Conservation (phyloP, 2,888 invertebrate species). For the Cheilosia impressa region DNA sequence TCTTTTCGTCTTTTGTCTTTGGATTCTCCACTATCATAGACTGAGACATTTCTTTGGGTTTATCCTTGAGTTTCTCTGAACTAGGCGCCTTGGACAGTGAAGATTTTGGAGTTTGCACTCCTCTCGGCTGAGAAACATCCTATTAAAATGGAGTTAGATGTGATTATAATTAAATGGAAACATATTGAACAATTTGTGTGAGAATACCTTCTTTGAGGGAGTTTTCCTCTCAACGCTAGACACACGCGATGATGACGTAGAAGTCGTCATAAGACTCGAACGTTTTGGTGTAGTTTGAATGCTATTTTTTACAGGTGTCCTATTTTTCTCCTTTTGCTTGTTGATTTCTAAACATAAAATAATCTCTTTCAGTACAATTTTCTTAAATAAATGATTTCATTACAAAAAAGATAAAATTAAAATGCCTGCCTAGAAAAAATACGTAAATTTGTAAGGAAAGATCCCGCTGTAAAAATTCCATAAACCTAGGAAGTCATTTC, state of each 20-base stretch:
- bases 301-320: conserved; percentile 84
- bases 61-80: conserved; percentile 77
- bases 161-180: conserved; percentile 51
- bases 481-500: too few relatives aligned
- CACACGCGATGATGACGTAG: conserved; percentile 81
- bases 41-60: conserved; percentile 76
- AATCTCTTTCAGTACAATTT: neutral
- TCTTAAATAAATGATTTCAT: neutral
- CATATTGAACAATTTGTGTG: neutral
- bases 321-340: conserved; percentile 83
- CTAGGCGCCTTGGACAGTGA: conserved; percentile 77
- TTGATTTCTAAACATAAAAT: conserved; percentile 78
- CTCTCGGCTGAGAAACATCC: conserved; percentile 78
- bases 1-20: conserved; percentile 83
- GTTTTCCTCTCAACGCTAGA: conserved; percentile 82
- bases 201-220: conserved; percentile 80
- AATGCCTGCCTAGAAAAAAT: neutral
- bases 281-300: conserved; percentile 84
- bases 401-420: neutral
- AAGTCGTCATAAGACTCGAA: conserved; percentile 81
- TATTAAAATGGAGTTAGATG: conserved; percentile 38
- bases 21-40: conserved; percentile 72
- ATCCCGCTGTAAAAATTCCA: too few relatives aligned
- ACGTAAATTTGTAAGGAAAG: too few relatives aligned
- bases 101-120: conserved; percentile 79